Conservation (phyloP, 2,797 vertebrate genomes). For the Sciaenops ocellatus region DNA sequence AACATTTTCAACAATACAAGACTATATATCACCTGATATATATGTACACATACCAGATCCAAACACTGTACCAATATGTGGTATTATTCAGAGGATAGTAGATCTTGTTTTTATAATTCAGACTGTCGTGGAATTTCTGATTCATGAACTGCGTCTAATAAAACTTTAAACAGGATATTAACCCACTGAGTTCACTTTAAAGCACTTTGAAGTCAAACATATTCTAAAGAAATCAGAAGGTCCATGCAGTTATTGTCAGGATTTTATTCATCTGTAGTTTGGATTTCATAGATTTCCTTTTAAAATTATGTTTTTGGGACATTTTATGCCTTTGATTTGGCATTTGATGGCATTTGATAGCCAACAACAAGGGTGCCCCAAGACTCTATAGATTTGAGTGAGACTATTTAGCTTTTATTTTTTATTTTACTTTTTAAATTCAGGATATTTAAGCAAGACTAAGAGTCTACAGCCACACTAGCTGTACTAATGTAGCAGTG, state of each 20-base stretch:
- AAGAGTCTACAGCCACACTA: background rate
- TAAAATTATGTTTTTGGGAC: background rate
- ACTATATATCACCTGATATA: background rate
- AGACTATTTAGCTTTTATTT: background rate
- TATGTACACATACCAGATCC: background rate
- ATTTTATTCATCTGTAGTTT: constrained; percentile 1
- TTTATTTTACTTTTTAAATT: background rate
- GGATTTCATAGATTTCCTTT: background rate
- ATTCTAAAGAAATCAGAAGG: constrained; percentile 3
- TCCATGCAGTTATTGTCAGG: background rate
- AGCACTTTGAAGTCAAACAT: constrained; percentile 13
- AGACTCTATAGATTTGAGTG: background rate
- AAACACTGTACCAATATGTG: background rate
- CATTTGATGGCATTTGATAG: background rate
- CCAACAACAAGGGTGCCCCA: background rate
- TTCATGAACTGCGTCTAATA: constrained; percentile 36
- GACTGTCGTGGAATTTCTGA: constrained; percentile 11
- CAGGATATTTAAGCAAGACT: background rate
- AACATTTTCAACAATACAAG: background rate
- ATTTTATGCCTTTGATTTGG: background rate
- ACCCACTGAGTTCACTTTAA: constrained; percentile 29
- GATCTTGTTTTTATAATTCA: constrained; percentile 26
- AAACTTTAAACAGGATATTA: constrained; percentile 39
- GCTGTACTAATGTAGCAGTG: background rate
- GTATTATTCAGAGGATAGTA: constrained; percentile 20